A percentile compares a stretch with the other conserved stretches of the same genome.
These are phyloP conservation scores for Thryonomys swinderianus DNA, from an alignment of 2,113 vertebrate species.

Conservation along the genomic window DNA sequence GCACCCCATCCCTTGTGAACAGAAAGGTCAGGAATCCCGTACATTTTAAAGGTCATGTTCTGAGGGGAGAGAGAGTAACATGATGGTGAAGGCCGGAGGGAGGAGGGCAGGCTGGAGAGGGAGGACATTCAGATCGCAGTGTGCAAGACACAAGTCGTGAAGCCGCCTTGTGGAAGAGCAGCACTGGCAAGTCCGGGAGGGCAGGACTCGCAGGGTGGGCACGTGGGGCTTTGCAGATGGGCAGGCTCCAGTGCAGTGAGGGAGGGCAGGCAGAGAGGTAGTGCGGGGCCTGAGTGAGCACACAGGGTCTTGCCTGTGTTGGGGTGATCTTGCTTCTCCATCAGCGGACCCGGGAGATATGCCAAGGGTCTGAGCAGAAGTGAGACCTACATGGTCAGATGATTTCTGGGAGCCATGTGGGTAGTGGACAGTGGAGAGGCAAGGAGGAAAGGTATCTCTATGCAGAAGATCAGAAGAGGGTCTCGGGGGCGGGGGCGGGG, in stretches of 20 bases:
- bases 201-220: not conserved
- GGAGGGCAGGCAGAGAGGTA: not conserved
- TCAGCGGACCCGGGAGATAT: not conserved
- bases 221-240: not conserved
- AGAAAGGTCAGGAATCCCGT: not conserved
- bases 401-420: not conserved
- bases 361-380: not conserved
- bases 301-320: fast-evolving
- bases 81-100: not conserved
- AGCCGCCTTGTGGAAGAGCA: not conserved
- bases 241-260: not conserved
- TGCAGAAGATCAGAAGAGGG: no score
- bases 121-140: fast-evolving
- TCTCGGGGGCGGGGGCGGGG: not conserved
- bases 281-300: fast-evolving
- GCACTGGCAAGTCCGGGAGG: not conserved
- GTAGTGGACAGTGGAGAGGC: not conserved
- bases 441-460: not conserved
- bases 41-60: not conserved
- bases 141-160: not conserved
- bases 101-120: no score
- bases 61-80: not conserved
- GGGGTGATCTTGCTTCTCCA: not conserved
- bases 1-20: not conserved
- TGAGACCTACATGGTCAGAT: not conserved